phyloP scores from a whole-genome alignment of 2,797 vertebrate genomes.

The Manis crassicaudata region DNA sequence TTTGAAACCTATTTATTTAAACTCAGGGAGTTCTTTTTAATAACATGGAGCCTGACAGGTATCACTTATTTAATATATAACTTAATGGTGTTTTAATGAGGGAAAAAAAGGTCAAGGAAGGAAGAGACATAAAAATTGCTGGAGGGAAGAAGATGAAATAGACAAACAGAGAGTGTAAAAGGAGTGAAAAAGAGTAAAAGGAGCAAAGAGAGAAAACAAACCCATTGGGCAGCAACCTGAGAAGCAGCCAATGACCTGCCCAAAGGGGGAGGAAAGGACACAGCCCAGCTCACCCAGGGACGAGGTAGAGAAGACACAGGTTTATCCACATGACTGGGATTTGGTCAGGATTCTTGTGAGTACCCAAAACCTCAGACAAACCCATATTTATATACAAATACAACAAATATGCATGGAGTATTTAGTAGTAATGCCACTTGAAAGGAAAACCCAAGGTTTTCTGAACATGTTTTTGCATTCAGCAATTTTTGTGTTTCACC shows the following conservation, averaged over 20 bases:
- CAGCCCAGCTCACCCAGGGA: not conserved
- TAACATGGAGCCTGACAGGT: not conserved
- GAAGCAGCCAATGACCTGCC: not conserved
- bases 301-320: not conserved
- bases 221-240: not conserved
- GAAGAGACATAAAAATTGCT: not conserved
- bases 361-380: not conserved
- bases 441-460: not conserved
- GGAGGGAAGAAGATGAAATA: not conserved
- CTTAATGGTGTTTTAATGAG: not conserved
- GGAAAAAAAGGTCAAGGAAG: not conserved
- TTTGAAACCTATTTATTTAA: slow-evolving; percentile 28
- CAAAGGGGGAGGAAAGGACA: not conserved
- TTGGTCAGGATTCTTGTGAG: not conserved
- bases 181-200: not conserved
- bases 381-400: slow-evolving; percentile 11
- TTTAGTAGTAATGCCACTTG: slow-evolving; percentile 18
- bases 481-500: not conserved
- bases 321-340: not conserved
- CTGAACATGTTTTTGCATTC: not conserved
- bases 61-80: not conserved
- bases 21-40: not conserved
- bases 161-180: not conserved
- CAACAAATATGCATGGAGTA: not conserved
- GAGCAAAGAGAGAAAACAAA: not conserved